These are phyloP conservation scores for Fregetta grallaria DNA, from an alignment of 2,113 vertebrate species.

Conservation along the genomic window DNA sequence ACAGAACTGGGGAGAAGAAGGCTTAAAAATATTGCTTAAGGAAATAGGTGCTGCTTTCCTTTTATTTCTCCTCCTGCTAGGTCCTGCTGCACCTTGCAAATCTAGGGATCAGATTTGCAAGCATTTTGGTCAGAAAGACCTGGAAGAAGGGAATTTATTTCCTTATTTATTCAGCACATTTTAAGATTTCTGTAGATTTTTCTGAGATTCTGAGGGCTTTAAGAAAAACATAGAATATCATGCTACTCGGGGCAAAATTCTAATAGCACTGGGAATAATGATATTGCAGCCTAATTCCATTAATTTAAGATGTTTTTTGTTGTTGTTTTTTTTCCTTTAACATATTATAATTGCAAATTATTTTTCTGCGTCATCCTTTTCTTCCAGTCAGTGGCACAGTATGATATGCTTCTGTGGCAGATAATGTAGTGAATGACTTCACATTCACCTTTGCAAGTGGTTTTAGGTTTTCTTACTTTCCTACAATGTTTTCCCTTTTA, in stretches of 20 bases:
- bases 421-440: background rate
- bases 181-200: background rate
- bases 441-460: background rate
- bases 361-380: background rate
- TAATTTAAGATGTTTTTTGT: background rate
- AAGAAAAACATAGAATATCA: background rate
- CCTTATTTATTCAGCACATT: background rate
- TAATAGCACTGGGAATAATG: background rate
- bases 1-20: background rate
- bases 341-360: background rate
- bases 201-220: background rate
- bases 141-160: background rate
- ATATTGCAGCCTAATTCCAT: background rate
- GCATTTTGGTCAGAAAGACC: background rate
- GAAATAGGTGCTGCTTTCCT: background rate
- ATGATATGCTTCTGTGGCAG: background rate
- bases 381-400: background rate
- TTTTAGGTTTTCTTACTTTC: background rate
- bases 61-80: background rate
- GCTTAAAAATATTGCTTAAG: conserved; percentile 6
- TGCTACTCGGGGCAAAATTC: background rate
- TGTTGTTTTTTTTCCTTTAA: background rate
- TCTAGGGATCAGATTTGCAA: background rate
- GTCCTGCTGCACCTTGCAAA: background rate
- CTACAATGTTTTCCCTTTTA: background rate